phyloP scores from a whole-genome alignment of 2,888 invertebrate genomes.

The Myopa tessellatipennis region DNA sequence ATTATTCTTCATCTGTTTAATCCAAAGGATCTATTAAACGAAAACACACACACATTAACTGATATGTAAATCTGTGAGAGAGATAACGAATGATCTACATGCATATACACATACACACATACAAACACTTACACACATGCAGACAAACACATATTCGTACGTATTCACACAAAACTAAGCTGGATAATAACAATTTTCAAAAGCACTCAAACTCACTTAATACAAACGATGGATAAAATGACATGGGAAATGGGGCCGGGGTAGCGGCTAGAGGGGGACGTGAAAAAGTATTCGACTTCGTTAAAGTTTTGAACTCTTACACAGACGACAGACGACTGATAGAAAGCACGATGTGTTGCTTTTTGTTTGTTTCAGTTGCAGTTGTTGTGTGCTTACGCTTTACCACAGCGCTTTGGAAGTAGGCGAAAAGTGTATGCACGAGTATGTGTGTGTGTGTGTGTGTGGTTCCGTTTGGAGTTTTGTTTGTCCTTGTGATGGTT shows the following conservation, averaged over 20 bases:
- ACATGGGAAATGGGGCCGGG: background rate
- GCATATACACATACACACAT: background rate
- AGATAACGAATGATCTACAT: background rate
- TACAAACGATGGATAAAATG: background rate
- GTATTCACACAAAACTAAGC: constrained; percentile 11
- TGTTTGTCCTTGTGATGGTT: constrained; percentile 9
- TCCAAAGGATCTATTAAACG: constrained; percentile 25
- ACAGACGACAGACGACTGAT: background rate
- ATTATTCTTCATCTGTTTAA: constrained; percentile 17
- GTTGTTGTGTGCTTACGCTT: background rate
- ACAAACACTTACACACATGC: background rate
- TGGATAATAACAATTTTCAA: constrained; percentile 14
- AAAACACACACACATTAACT: background rate
- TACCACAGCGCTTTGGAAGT: too few relatives aligned
- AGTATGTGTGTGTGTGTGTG: background rate
- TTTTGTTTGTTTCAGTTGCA: constrained; percentile 14
- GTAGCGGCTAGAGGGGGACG: background rate
- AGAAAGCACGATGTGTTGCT: constrained; percentile 9
- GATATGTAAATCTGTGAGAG: background rate
- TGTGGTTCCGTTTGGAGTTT: background rate
- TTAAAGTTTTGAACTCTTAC: background rate
- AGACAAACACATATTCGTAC: background rate
- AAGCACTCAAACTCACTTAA: constrained; percentile 23
- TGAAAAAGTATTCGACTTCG: background rate
- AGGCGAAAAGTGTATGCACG: background rate